phyloP scores from a whole-genome alignment of 2,888 invertebrate species.

The Caenorhabditis zanzibari region DNA sequence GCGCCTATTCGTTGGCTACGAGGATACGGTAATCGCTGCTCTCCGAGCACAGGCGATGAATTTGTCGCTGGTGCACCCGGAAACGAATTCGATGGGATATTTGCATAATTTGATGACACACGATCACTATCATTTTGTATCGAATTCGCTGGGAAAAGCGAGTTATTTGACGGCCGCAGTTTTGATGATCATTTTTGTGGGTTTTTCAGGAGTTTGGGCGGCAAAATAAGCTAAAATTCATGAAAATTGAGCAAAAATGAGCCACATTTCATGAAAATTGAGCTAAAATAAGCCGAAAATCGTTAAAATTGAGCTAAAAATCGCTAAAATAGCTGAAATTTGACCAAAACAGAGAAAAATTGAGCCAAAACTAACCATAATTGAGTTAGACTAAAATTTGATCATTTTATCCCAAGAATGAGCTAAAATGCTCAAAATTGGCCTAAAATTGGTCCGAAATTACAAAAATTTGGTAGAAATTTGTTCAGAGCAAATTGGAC shows the following conservation, averaged over 20 bases:
- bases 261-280: too few species aligned
- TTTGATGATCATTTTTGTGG: conserved; percentile 98
- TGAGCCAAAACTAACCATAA: too few species aligned
- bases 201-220: conserved; percentile 86
- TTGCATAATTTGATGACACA: conserved; percentile 95
- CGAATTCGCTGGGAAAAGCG: conserved; percentile 95
- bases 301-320: background rate
- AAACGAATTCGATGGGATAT: conserved; percentile 74
- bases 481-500: too few species aligned
- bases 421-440: too few species aligned
- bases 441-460: too few species aligned
- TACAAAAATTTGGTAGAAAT: too few species aligned
- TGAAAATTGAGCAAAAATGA: background rate
- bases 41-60: conserved; percentile 43
- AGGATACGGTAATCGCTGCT: conserved; percentile 94
- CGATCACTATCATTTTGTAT: conserved; percentile 98
- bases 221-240: background rate
- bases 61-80: conserved; percentile 41
- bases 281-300: background rate
- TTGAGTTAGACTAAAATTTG: too few species aligned
- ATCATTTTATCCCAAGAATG: too few species aligned
- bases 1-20: conserved; percentile 95
- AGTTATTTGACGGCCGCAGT: conserved; percentile 96
- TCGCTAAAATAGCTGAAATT: background rate
- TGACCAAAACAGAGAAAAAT: too few species aligned